phyloP scores from a whole-genome alignment of 2,797 vertebrate genomes.

The Echiichthys vipera region DNA sequence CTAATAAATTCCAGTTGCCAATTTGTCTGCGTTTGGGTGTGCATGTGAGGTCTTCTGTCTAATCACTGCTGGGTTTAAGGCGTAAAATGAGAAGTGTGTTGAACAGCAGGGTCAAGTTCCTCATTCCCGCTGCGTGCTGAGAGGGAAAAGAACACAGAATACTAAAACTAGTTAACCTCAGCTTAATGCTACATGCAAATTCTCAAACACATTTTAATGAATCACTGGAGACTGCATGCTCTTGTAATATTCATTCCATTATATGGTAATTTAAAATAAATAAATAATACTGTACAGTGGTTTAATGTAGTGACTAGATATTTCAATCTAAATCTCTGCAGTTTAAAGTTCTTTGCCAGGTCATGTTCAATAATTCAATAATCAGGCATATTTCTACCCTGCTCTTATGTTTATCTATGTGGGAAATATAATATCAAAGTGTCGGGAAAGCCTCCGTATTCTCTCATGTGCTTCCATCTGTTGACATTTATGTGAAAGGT shows the following conservation, averaged over 20 bases:
- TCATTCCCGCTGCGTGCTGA: not conserved
- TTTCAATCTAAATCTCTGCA: slow-evolving; percentile 12
- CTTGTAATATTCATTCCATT: not conserved
- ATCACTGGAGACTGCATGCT: not conserved
- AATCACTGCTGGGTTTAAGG: slow-evolving; percentile 33
- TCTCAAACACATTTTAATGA: not conserved
- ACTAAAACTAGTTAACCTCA: not conserved
- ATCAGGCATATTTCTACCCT: not conserved
- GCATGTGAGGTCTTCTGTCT: slow-evolving; percentile 27
- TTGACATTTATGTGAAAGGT: slow-evolving; percentile 8
- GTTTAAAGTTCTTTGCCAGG: slow-evolving; percentile 18
- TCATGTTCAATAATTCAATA: slow-evolving; percentile 8
- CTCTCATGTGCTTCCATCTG: slow-evolving; percentile 6
- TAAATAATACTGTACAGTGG: not conserved
- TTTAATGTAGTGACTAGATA: not conserved
- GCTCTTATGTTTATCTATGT: not conserved
- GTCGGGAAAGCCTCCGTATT: not conserved
- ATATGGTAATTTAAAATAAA: not conserved
- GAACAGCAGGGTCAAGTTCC: slow-evolving; percentile 33
- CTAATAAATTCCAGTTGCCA: slow-evolving; percentile 54
- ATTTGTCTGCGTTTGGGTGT: slow-evolving; percentile 35
- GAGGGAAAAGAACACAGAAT: slow-evolving; percentile 11
- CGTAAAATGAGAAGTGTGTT: slow-evolving; percentile 19
- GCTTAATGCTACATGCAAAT: not conserved
- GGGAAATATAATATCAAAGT: not conserved